Base-by-base conservation (phyloP, 2,888 invertebrate genomes). In the Dione vanillae region DNA sequence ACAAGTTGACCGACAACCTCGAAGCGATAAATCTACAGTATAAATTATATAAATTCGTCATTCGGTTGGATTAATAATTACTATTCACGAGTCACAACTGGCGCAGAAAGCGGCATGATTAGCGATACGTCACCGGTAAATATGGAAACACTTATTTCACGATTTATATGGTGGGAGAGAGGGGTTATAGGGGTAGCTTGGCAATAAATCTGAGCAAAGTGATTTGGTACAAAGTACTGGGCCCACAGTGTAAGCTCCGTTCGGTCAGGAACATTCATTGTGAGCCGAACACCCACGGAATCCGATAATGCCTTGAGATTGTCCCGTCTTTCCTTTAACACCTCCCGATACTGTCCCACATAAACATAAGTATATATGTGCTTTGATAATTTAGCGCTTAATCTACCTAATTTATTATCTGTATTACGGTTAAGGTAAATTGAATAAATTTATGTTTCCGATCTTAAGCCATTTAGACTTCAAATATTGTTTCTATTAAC, bases 221-320 rank as follows among this genome's bases (percentile, higher is more conserved):
- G 92, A 93, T 92, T 92, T 89, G 86, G 87, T 91, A 92, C 91
- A 92, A 93, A 92, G 92, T 90, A 92, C 87, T 90, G 84, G 87
- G 89, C 84, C 88, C 88, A 84, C 86, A 82, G 80, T 80, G 86
- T 92, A 92, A 92, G 91, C 91, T 85, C 80, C 84, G 85, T 83
- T 85, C 86, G 90, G 86, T 84, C 88, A 87, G 87, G 86, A 78
- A 90, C 92, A 92, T 92, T 89, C 83, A 90, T 92, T 91, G 90
- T 88, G 86, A 88, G 82, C 79, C 86, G 86, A 79, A 84, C 83
- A 84, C 88, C 90, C 88, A 81, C 82, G 87, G 89, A 92, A 93
- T 92, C 93, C 93, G 92, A 90, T 94, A 93, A 92, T 90, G 83
- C 93, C 90, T 84, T 75, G 90, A 91, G 91, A 92, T 92, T 91